Evolutionary conservation across 2,113 vertebrate genomes (phyloP), one percentile per base, ranked within the genome.

Genomic region (Bujurquina vittata): DNA sequence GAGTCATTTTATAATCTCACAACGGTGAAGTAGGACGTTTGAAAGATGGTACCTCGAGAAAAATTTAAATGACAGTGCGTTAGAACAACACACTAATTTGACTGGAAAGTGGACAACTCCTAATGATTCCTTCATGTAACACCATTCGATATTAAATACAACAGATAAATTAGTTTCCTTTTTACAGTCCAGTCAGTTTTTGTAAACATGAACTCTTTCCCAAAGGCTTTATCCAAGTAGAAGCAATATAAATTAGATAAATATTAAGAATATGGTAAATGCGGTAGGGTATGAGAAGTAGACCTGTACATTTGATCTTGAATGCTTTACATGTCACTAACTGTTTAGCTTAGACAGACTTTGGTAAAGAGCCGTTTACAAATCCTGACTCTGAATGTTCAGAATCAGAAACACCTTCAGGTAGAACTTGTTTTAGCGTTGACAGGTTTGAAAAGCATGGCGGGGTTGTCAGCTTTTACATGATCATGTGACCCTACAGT

Each of bases 401-500:
- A 63, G 78, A 67, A 59, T 83, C 35, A 58, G 0, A 33, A 31
- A 80, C 57, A 77, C 29, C 46, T 80, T 79, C 78, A 80, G 88
- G 83, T 79, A 86, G 76, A 84, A 77, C 22, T 59, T 73, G 80
- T 85, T 80, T 86, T 86, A 83, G 83, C 75, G 80, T 89, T 61
- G 46, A 23, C 60, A 84, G 17, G 43, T 63, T 77, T 72, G 49
- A 89, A 88, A 87, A 59, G 43, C 14, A 49, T 7, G 54, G 10
- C 2, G 58, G 74, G 52, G 69, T 80, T 79, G 61, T 89, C 82
- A 55, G 79, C 78, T 74, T 87, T 87, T 86, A 90, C 84, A 81
- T 88, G 87, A 89, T 77, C 83, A 81, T 91, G 85, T 90, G 81
- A 92, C 74, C 86, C 89, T 80, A 92, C 91, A 91, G 87, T 93